Evolutionary conservation across 1,140 invertebrate species (phyloP).

Genomic region (Samia ricini): DNA sequence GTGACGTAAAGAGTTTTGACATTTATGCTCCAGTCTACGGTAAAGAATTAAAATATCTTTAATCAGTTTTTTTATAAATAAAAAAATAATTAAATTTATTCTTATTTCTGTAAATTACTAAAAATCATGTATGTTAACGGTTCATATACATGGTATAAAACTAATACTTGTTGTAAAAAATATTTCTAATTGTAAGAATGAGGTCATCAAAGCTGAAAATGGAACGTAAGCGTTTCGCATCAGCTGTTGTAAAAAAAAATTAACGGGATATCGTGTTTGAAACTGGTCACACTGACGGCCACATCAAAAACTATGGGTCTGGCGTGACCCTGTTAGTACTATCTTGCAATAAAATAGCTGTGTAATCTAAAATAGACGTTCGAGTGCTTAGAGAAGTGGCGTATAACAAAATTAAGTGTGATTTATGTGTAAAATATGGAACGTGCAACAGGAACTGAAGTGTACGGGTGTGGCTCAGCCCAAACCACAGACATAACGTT

Average conservation of each 20-base stretch:
- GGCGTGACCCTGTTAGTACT: constrained; percentile 76
- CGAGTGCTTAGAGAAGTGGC: constrained; percentile 55
- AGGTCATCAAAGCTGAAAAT: constrained; percentile 19
- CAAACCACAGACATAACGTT: constrained; percentile 85
- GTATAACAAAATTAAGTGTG: constrained; percentile 61
- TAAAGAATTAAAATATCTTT: not conserved
- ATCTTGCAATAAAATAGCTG: constrained; percentile 74
- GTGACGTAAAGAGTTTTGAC: constrained; percentile 24
- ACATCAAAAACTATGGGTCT: constrained; percentile 76
- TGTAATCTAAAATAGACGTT: constrained; percentile 69
- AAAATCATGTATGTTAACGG: no score
- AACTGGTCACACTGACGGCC: constrained; percentile 74
- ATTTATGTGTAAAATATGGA: constrained; percentile 74
- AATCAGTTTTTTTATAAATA: not conserved
- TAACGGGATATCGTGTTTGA: constrained; percentile 71
- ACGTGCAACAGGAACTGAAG: constrained; percentile 72
- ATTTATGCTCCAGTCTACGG: not conserved
- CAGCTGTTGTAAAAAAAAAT: constrained; percentile 74
- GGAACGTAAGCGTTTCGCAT: constrained; percentile 64
- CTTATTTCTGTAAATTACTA: no score
- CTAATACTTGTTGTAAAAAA: no score
- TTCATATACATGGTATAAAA: no score
- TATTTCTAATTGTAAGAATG: not conserved
- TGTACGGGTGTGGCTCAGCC: constrained; percentile 82
- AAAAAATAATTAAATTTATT: not conserved